Evolutionary conservation across 2,113 vertebrate genomes (phyloP).

Genomic region (Hemicordylus capensis): DNA sequence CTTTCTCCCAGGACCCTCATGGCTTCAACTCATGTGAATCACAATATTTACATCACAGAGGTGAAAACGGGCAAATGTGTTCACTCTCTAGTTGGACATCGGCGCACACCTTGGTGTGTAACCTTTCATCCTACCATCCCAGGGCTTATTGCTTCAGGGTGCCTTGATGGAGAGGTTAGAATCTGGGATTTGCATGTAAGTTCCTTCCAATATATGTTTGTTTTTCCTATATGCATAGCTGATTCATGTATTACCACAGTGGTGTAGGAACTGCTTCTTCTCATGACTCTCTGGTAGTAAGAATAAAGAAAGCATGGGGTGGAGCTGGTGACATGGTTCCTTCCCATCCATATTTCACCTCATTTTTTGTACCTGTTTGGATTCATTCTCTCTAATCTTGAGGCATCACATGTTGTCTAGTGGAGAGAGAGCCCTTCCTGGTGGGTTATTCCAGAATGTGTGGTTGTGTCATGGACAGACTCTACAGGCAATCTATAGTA

Average conservation of each 20-base stretch:
- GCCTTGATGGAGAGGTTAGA: constrained; percentile 97
- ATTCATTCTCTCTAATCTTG: background rate
- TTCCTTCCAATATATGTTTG: constrained; percentile 42
- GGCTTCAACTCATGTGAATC: constrained; percentile 99
- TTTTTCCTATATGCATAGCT: background rate
- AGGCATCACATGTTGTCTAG: constrained; percentile 15
- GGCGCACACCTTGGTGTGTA: constrained; percentile 97
- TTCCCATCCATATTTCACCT: background rate
- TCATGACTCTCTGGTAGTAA: background rate
- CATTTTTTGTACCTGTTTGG: background rate
- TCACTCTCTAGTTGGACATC: constrained; percentile 96
- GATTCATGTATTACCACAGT: background rate
- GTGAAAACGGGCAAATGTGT: constrained; percentile 98
- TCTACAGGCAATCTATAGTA: constrained; percentile 14
- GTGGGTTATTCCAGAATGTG: background rate
- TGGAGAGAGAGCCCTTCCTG: background rate
- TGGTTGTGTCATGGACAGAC: background rate
- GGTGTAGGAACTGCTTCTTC: background rate
- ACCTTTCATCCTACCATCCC: constrained; percentile 98
- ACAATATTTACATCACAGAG: constrained; percentile 99
- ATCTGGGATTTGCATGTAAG: constrained; percentile 99
- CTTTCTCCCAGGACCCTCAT: constrained; percentile 86
- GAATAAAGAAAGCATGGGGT: background rate
- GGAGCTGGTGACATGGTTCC: background rate
- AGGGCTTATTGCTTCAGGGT: constrained; percentile 96